Conservation (phyloP, 2,113 vertebrate genomes). For the Eretmochelys imbricata region DNA sequence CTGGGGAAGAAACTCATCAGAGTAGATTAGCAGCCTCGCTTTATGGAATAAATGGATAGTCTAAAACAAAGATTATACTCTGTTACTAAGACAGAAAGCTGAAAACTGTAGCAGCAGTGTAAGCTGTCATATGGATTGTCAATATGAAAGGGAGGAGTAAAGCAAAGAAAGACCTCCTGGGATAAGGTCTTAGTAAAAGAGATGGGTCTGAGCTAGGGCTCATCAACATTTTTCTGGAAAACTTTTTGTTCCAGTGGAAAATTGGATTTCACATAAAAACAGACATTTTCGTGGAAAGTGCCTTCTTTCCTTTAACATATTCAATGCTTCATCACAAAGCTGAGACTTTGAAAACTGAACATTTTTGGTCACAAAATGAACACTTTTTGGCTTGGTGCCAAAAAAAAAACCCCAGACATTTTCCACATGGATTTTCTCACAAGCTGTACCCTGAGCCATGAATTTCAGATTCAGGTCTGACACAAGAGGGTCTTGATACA, state of each 20-base stretch:
- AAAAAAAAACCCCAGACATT: not conserved
- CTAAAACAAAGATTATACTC: not conserved
- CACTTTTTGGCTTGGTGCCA: not conserved
- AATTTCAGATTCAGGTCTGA: not conserved
- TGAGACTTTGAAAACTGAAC: not conserved
- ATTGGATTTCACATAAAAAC: not conserved
- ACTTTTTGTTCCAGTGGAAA: not conserved
- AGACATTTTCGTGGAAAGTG: not conserved
- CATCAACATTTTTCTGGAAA: not conserved
- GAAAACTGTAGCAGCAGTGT: not conserved
- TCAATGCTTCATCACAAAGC: not conserved
- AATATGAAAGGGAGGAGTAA: not conserved
- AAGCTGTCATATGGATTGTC: not conserved
- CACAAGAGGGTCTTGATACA: not conserved
- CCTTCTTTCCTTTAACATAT: not conserved
- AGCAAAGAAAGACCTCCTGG: not conserved
- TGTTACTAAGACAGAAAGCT: not conserved
- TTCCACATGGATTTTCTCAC: not conserved
- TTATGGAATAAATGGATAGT: not conserved
- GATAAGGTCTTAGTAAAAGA: not conserved
- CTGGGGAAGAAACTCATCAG: not conserved
- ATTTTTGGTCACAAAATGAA: not conserved
- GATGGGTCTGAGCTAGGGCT: not conserved
- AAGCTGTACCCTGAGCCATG: not conserved
- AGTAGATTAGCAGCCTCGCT: not conserved